Evolutionary conservation across 2,888 invertebrate species (phyloP), one percentile per base, ranked within the genome.

Genomic region (Sceliomorpha sp.): DNA sequence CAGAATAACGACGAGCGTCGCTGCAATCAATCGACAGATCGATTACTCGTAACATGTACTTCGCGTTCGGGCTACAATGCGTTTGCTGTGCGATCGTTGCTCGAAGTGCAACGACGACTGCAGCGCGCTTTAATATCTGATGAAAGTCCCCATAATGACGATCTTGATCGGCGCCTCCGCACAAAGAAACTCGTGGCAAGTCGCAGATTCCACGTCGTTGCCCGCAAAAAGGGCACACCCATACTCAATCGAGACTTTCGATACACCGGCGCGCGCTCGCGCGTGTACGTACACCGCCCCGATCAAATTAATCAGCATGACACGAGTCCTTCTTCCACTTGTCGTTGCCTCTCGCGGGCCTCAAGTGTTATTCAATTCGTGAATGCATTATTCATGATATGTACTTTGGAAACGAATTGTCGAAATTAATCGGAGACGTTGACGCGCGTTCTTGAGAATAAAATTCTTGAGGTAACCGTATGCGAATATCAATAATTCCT

Each of bases 301-400:
- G 71, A 75, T 77, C 75, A 75, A 78, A 80, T 81, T 80, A 78
- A 80, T 77, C 75, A 71, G 68, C 76, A 77, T 76, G 76, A 80
- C 77, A 74, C 72, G 60, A 63, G 72, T 60, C 69, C 73, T 74
- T 68, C 73, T 74, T 75, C 59, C 58, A 39, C 45, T 53, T 66
- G 62, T 68, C 62, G 37, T 63, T 55, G 72, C 56, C 66, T 45
- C 9, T 55, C n/a, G n/a, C n/a, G n/a, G n/a, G n/a, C n/a, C 48
- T 37, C 34, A 62, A 24, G 59, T 55, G 58, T 69, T 59, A 59
- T 32, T 51, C 42, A 17, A 59, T n/a, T n/a, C n/a, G n/a, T n/a
- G n/a, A n/a, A n/a, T n/a, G n/a, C n/a, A n/a, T n/a, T n/a, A n/a
- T n/a, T n/a, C n/a, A n/a, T n/a, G n/a, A n/a, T n/a, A n/a, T n/a